Evolutionary conservation across 2,113 vertebrate genomes (phyloP).

Genomic region (Anolis sagrei): DNA sequence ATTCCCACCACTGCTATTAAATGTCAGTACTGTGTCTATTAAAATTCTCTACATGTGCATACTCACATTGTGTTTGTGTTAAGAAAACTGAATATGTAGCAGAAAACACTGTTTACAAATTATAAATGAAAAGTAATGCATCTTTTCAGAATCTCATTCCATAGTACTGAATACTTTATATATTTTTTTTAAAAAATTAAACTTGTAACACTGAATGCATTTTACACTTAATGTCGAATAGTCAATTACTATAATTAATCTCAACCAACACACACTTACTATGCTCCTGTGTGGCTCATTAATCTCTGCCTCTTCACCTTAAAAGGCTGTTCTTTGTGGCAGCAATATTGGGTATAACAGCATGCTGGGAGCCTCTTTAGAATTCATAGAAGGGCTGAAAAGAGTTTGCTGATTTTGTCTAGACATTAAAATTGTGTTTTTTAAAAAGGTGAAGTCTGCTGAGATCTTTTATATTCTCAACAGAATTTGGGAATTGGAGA

Average conservation of each 20-base stretch:
- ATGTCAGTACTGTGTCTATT: neutral
- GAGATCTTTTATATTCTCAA: neutral
- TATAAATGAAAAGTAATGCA: neutral
- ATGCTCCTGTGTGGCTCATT: conserved; percentile 64
- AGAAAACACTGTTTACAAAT: neutral
- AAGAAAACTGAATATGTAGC: neutral
- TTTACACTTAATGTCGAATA: conserved; percentile 51
- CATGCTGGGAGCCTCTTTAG: conserved; percentile 23
- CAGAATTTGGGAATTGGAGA: neutral
- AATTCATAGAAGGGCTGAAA: conserved; percentile 22
- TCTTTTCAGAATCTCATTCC: conserved; percentile 30
- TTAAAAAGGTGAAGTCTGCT: neutral
- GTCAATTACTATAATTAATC: conserved; percentile 61
- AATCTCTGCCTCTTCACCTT: conserved; percentile 61
- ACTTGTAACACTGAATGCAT: conserved; percentile 33
- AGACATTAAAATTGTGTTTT: conserved; percentile 7
- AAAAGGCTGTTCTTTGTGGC: conserved; percentile 48
- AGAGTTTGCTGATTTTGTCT: conserved; percentile 23
- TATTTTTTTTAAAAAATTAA: neutral
- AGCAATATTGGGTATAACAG: conserved; percentile 36
- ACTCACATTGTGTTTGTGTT: neutral
- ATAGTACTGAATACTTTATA: neutral
- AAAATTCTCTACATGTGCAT: neutral
- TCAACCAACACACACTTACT: conserved; percentile 68
- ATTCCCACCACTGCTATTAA: neutral